Evolutionary conservation across 2,113 vertebrate genomes (phyloP).

Genomic region (Trematomus loennbergii): DNA sequence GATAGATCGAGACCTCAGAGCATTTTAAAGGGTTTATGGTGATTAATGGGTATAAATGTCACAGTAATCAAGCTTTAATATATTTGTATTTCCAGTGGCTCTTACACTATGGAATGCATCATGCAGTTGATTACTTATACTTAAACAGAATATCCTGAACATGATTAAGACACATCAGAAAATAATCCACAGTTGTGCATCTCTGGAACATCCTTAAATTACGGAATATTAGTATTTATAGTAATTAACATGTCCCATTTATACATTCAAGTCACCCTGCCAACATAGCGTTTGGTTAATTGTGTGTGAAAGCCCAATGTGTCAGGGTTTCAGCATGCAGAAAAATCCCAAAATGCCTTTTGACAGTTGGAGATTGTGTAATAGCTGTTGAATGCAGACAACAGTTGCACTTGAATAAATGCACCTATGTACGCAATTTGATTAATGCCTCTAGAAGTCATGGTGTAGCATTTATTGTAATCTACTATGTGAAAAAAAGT

Average conservation of each 20-base stretch:
- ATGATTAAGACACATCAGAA: no score
- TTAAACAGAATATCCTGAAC: neutral
- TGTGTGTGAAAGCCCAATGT: neutral
- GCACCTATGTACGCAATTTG: slow-evolving; percentile 35
- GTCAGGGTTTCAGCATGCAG: neutral
- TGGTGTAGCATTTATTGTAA: slow-evolving; percentile 49
- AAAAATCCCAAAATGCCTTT: slow-evolving; percentile 8
- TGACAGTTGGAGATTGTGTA: slow-evolving; percentile 3
- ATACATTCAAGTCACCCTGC: neutral
- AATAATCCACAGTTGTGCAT: neutral
- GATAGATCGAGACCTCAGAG: neutral
- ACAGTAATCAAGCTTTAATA: no score
- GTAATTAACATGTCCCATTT: neutral
- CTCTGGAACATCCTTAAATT: neutral
- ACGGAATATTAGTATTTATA: neutral
- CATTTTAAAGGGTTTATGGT: no score
- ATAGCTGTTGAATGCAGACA: slow-evolving; percentile 42
- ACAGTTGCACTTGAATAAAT: slow-evolving; percentile 58
- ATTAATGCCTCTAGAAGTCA: slow-evolving; percentile 57
- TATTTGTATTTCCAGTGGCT: neutral
- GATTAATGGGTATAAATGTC: no score
- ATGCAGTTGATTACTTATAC: neutral
- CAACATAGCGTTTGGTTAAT: neutral
- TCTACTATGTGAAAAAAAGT: slow-evolving; percentile 43
- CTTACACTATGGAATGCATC: neutral